Evolutionary conservation across 2,888 invertebrate genomes (phyloP).

Genomic region (Drosophila rubida): DNA sequence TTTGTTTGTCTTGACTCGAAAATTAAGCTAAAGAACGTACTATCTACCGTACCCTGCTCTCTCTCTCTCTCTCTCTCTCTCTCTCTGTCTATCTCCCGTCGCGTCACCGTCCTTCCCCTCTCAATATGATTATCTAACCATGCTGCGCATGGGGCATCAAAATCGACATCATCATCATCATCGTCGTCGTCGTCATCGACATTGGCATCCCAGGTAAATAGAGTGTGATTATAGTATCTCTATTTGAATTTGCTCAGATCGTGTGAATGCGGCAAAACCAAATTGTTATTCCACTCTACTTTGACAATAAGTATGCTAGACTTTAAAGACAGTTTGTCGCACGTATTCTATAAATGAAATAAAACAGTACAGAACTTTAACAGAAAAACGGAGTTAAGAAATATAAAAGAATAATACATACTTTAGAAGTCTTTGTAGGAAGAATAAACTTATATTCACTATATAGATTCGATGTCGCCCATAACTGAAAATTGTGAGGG

Average conservation of each 20-base stretch:
- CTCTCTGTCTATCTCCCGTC: too few species aligned
- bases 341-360: too few species aligned
- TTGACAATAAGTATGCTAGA: background rate
- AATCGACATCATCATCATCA: constrained; percentile 2
- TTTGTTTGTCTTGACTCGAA: constrained; percentile 52
- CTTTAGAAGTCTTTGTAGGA: too few species aligned
- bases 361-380: too few species aligned
- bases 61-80: background rate
- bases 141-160: constrained; percentile 3
- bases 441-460: too few species aligned
- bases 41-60: background rate
- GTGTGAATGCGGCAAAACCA: constrained; percentile 63
- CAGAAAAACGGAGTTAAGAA: too few species aligned
- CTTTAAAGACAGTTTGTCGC: background rate
- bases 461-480: too few species aligned
- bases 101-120: background rate
- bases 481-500: background rate
- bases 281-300: constrained; percentile 33
- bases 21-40: constrained; percentile 14
- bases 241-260: constrained; percentile 68
- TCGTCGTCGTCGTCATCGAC: constrained; percentile 22
- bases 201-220: constrained; percentile 58
- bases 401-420: too few species aligned
- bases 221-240: constrained; percentile 33
- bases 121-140: constrained; percentile 26